These are phyloP conservation scores for Zosterops borbonicus DNA, from an alignment of 2,113 vertebrate species.

Conservation along the genomic window DNA sequence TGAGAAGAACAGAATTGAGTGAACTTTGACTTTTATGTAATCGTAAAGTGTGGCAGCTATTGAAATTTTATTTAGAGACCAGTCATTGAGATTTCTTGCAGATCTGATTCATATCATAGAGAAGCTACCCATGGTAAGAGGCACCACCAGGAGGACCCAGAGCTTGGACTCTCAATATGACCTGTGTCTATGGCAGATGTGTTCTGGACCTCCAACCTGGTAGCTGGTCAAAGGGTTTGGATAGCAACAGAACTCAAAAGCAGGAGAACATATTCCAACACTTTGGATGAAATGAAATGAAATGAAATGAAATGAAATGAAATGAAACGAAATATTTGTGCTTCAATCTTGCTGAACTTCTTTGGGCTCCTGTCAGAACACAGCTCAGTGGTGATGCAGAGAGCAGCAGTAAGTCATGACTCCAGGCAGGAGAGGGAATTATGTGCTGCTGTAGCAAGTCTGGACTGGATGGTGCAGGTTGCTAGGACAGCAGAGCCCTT, in stretches of 20 bases:
- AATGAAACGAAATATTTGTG: not conserved
- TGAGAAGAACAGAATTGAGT: not conserved
- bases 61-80: not conserved
- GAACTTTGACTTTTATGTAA: not conserved
- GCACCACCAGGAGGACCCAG: not conserved
- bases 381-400: no score
- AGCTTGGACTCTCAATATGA: not conserved
- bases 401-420: no score
- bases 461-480: no score
- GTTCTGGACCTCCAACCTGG: not conserved
- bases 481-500: no score
- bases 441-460: no score
- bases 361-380: no score
- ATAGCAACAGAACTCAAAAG: not conserved
- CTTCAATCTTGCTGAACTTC: no score
- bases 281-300: not conserved
- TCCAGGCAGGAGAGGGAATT: no score
- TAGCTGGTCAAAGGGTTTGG: not conserved
- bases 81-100: not conserved
- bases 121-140: not conserved
- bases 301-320: not conserved
- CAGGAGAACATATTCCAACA: accelerated
- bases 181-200: not conserved
- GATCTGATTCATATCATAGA: not conserved
- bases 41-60: not conserved